Conservation (phyloP, 2,888 invertebrate genomes). For the Mechanitis messenoides region DNA sequence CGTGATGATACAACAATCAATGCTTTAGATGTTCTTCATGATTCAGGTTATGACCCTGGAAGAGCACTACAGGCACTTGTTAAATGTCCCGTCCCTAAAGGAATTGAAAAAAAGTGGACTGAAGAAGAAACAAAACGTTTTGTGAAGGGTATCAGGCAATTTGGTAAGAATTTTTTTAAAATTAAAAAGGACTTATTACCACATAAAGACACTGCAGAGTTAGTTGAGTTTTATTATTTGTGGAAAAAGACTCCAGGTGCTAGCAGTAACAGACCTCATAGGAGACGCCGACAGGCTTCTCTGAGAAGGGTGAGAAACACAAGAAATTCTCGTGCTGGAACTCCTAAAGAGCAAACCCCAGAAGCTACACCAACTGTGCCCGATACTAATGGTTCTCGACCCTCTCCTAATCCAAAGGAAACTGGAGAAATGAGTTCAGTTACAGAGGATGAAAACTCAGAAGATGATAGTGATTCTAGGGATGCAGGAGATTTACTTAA, state of each 20-base stretch:
- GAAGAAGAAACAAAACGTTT: slow-evolving; percentile 99
- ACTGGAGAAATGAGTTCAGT: slow-evolving; percentile 85
- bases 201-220: slow-evolving; percentile 96
- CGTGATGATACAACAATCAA: slow-evolving; percentile 98
- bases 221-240: slow-evolving; percentile 98
- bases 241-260: slow-evolving; percentile 99
- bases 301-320: slow-evolving; percentile 92
- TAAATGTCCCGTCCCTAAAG: slow-evolving; percentile 97
- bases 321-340: slow-evolving; percentile 88
- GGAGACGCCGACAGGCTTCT: slow-evolving; percentile 91
- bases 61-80: slow-evolving; percentile 97
- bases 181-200: slow-evolving; percentile 97
- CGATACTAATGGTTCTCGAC: slow-evolving; percentile 74
- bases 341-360: slow-evolving; percentile 83
- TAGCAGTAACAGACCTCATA: slow-evolving; percentile 95
- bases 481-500: slow-evolving; percentile 87
- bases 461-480: slow-evolving; percentile 95
- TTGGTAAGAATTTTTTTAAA: slow-evolving; percentile 99
- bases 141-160: slow-evolving; percentile 97
- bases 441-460: slow-evolving; percentile 93
- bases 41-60: slow-evolving; percentile 97
- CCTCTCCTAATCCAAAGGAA: slow-evolving; percentile 82
- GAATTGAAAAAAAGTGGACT: slow-evolving; percentile 98
- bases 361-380: slow-evolving; percentile 73
- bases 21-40: slow-evolving; percentile 96